Evolutionary conservation across 2,888 invertebrate genomes (phyloP).

Genomic region (Hartigia nigra): DNA sequence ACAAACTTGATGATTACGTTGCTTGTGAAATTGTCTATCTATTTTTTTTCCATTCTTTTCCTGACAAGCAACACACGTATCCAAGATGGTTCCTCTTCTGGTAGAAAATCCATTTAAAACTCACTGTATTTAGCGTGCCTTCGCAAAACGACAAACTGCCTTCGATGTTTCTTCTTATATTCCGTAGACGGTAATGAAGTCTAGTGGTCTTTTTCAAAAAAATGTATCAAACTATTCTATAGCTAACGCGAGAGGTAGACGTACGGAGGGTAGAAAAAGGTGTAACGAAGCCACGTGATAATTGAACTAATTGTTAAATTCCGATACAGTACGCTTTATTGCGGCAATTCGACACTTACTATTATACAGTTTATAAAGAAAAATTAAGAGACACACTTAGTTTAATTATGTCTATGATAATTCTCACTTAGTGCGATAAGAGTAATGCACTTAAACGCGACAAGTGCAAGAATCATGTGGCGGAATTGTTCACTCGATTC

Average conservation of each 20-base stretch:
- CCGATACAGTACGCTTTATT: neutral
- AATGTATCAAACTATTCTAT: neutral
- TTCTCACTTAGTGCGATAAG: neutral
- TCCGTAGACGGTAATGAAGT: neutral
- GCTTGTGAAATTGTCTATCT: neutral
- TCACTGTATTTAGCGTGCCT: constrained; percentile 38
- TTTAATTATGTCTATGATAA: neutral
- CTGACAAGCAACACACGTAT: neutral
- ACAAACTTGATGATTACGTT: neutral
- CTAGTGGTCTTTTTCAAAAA: neutral
- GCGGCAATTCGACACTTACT: neutral
- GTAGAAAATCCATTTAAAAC: constrained; percentile 25
- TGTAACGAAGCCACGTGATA: neutral
- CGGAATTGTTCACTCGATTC: neutral
- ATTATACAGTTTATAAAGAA: neutral
- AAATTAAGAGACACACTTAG: neutral
- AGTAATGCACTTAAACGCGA: neutral
- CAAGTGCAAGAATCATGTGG: neutral
- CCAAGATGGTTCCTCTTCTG: neutral
- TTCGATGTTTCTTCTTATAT: constrained; percentile 25
- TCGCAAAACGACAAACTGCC: constrained; percentile 34
- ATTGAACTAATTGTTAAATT: neutral
- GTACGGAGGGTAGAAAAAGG: neutral
- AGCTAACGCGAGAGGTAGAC: neutral
- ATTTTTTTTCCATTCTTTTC: no score